These are phyloP conservation scores for Anthoptus insignis DNA, from an alignment of 2,888 invertebrate species.

Conservation along the genomic window DNA sequence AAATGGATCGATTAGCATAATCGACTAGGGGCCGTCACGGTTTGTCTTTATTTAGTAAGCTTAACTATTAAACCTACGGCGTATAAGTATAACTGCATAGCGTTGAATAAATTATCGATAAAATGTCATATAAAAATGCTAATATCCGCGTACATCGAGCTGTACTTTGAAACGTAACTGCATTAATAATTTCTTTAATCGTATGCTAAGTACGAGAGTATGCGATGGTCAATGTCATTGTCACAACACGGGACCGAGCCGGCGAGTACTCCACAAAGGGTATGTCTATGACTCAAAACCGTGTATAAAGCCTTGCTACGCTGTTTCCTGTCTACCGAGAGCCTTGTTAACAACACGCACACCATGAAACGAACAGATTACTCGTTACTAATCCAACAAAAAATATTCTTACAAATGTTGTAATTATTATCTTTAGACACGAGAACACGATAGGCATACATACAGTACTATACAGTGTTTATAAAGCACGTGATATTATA, in stretches of 20 bases:
- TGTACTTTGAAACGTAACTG: conserved; percentile 46
- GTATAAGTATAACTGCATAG: conserved; percentile 56
- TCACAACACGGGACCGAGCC: conserved; percentile 54
- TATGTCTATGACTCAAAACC: conserved; percentile 58
- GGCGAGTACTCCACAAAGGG: conserved; percentile 58
- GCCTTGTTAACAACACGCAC: conserved; percentile 46
- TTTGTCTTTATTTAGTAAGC: conserved; percentile 67
- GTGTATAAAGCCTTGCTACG: conserved; percentile 54
- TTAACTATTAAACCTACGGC: conserved; percentile 58
- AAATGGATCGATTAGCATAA: conserved; percentile 75
- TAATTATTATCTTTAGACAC: conserved; percentile 10
- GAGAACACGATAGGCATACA: conserved; percentile 5
- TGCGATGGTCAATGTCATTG: conserved; percentile 72
- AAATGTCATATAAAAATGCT: conserved; percentile 63
- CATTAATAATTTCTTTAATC: conserved; percentile 56
- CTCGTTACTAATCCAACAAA: conserved; percentile 26
- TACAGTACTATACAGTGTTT: too few relatives aligned
- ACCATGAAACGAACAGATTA: conserved; percentile 14
- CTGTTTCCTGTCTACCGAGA: conserved; percentile 49
- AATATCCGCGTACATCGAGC: conserved; percentile 51
- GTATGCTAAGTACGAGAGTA: conserved; percentile 51
- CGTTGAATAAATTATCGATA: conserved; percentile 70
- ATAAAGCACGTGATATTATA: too few relatives aligned
- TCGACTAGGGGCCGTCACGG: conserved; percentile 62
- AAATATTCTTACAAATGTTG: not conserved